Conservation (phyloP, 35 echinoderm and acorn worm genomes). For the Holothuria glaberrima region DNA sequence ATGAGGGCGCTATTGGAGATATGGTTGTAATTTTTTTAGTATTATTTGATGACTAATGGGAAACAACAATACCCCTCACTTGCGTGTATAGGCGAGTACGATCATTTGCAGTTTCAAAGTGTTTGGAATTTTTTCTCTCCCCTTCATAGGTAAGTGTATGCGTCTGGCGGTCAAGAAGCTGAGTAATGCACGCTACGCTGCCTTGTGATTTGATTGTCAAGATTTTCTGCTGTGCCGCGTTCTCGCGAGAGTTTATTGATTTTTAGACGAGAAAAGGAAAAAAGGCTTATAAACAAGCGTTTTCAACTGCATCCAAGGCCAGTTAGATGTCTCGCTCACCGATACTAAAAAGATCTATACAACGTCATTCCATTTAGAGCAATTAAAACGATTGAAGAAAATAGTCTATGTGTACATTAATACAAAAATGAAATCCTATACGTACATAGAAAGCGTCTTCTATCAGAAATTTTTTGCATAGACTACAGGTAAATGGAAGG, state of each 20-base stretch:
- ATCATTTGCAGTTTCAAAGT: too few species aligned
- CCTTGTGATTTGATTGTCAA: conserved; percentile 41
- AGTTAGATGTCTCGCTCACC: conserved; percentile 24
- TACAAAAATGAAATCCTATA: too few species aligned
- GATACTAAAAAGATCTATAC: conserved; percentile 26
- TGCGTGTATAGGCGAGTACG: too few species aligned
- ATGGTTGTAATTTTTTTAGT: too few species aligned
- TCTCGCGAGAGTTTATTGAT: conserved; percentile 53
- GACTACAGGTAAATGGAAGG: too few species aligned
- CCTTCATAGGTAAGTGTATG: too few species aligned
- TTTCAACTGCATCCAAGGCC: conserved; percentile 31
- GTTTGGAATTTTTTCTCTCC: too few species aligned
- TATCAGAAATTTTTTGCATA: too few species aligned
- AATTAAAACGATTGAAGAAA: conserved; percentile 44
- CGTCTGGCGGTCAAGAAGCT: conserved; percentile 22
- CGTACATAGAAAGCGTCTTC: too few species aligned
- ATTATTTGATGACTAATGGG: too few species aligned
- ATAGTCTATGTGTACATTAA: conserved; percentile 3
- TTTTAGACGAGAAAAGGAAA: conserved; percentile 27
- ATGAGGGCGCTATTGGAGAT: too few species aligned
- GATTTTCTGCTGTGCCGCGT: conserved; percentile 47
- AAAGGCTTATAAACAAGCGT: conserved; percentile 51
- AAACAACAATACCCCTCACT: too few species aligned
- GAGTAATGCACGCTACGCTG: conserved; percentile 26
- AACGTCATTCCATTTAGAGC: conserved; percentile 48